A percentile compares a stretch with the other conserved stretches of the same genome.
Conservation (phyloP, 2,797 vertebrate genomes). For the Mionectes olivaceus region DNA sequence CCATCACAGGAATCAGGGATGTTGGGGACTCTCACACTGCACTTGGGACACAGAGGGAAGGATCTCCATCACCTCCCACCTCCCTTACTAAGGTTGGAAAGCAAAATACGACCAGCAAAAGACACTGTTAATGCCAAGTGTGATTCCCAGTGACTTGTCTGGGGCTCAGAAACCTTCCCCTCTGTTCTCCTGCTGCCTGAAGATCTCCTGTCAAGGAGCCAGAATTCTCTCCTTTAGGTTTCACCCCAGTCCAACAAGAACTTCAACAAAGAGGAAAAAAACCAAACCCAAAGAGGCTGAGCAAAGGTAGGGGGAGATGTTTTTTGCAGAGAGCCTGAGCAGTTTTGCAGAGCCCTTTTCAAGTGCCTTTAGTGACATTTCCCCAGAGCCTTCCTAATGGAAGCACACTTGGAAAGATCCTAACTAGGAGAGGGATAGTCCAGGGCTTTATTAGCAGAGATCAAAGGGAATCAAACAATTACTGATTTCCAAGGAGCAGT, state of each 20-base stretch:
- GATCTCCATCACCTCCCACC: neutral
- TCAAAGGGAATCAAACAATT: conserved; percentile 48
- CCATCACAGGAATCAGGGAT: neutral
- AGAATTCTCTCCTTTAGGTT: neutral
- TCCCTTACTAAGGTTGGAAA: neutral
- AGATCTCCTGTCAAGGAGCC: neutral
- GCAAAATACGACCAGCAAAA: neutral
- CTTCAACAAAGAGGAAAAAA: neutral
- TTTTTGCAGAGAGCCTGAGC: conserved; percentile 3
- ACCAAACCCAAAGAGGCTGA: conserved; percentile 4
- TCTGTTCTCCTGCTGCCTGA: neutral
- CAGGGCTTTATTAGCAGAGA: neutral
- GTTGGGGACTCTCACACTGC: fast-evolving
- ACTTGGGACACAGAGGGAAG: neutral
- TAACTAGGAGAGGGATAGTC: conserved; percentile 25
- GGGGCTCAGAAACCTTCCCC: neutral
- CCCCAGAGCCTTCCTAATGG: conserved; percentile 43
- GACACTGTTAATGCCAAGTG: neutral
- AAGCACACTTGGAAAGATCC: conserved; percentile 6
- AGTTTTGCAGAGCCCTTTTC: conserved; percentile 32
- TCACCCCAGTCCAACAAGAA: neutral
- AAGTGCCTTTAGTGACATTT: conserved; percentile 50
- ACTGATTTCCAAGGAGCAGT: conserved; percentile 10
- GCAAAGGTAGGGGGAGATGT: neutral
- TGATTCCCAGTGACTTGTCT: neutral